A percentile compares a stretch with the other conserved stretches of the same genome.
Evolutionary conservation across 2,888 invertebrate genomes (phyloP).

Genomic region (Glaucopsyche alexis): DNA sequence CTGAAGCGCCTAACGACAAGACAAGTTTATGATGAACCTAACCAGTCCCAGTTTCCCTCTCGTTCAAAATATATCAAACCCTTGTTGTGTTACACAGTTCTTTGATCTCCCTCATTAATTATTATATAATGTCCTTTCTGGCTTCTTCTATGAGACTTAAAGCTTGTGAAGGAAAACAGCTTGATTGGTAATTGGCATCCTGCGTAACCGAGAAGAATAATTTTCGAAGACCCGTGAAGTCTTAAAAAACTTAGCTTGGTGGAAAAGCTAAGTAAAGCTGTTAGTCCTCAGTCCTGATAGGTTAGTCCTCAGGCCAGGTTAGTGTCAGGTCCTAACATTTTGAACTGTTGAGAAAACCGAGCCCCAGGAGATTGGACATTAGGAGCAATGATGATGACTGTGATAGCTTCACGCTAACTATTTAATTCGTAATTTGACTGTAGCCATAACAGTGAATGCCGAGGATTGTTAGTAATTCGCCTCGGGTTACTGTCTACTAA

Average conservation of each 20-base stretch:
- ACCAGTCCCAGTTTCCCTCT: constrained; percentile 5
- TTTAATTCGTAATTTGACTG: background rate
- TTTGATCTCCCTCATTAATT: background rate
- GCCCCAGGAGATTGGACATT: too few species aligned
- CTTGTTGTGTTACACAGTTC: background rate
- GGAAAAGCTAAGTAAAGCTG: too few species aligned
- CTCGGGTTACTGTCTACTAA: background rate
- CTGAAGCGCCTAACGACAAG: background rate
- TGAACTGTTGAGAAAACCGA: too few species aligned
- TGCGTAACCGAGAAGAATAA: too few species aligned
- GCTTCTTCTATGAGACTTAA: too few species aligned
- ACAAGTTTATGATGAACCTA: background rate
- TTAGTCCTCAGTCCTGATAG: too few species aligned
- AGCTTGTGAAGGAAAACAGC: too few species aligned
- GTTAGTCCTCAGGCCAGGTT: too few species aligned
- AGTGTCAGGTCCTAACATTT: too few species aligned
- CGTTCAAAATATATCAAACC: background rate
- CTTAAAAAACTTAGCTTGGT: too few species aligned
- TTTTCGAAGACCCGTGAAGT: too few species aligned
- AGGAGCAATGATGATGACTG: background rate
- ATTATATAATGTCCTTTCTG: background rate
- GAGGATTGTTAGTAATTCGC: background rate
- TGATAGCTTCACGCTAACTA: background rate
- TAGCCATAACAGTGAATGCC: background rate
- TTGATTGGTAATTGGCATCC: too few species aligned